These are phyloP conservation scores for Hydractinia symbiolongicarpus DNA, from an alignment of 30 jellyfish, hydroid and myxozoan genomes.

Conservation along the genomic window DNA sequence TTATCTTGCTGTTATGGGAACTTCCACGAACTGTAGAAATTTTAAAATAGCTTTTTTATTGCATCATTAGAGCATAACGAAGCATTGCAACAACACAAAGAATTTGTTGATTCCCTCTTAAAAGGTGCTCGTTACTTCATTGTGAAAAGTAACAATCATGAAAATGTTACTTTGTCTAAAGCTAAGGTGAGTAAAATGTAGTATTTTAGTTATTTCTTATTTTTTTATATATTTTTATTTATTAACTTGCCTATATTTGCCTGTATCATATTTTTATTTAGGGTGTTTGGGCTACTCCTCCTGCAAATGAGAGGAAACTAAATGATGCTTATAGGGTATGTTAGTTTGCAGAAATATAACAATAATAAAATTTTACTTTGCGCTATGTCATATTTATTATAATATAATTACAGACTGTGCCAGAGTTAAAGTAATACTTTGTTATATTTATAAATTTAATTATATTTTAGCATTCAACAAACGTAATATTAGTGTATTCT, in stretches of 20 bases:
- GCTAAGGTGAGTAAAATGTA: conserved; percentile 64
- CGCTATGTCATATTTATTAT: no score
- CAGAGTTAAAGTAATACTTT: no score
- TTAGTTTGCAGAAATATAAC: neutral
- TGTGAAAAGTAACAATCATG: conserved; percentile 92
- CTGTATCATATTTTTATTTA: conserved; percentile 8
- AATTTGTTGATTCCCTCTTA: conserved; percentile 59
- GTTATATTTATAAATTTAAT: neutral
- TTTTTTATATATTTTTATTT: no score
- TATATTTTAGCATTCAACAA: conserved; percentile 71
- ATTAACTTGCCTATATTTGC: no score
- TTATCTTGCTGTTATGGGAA: neutral
- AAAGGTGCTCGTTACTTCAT: conserved; percentile 90
- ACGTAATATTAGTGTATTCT: conserved; percentile 85
- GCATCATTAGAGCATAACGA: conserved; percentile 30
- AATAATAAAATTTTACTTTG: no score
- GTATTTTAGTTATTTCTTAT: neutral
- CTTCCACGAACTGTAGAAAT: neutral
- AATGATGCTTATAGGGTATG: conserved; percentile 94
- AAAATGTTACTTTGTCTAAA: conserved; percentile 88
- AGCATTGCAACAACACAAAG: conserved; percentile 43
- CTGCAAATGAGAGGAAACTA: conserved; percentile 95
- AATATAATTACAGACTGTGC: no score
- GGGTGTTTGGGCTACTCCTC: conserved; percentile 99
- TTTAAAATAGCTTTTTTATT: neutral